Percentiles rank a stretch among this genome's conserved stretches.
These are phyloP conservation scores for Arizona elegans DNA, from an alignment of 2,113 vertebrate species.

Conservation along the genomic window DNA sequence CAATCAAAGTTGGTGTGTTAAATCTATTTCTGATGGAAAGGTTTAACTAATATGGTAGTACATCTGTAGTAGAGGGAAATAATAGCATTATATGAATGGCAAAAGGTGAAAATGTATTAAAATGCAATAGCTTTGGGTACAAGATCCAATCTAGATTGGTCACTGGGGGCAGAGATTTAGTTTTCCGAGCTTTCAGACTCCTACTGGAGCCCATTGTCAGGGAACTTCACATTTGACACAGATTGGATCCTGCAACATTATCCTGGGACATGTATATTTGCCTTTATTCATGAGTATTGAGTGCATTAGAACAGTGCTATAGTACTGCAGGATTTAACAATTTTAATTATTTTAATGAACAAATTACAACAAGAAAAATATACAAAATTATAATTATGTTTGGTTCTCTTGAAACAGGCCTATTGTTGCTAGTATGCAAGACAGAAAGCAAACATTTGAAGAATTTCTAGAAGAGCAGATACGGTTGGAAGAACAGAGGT, in stretches of 20 bases:
- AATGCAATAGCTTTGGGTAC: neutral
- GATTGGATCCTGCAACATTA: neutral
- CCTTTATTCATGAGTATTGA: neutral
- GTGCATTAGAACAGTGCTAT: constrained; percentile 3
- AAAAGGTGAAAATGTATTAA: neutral
- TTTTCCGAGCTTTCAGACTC: neutral
- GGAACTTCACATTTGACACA: neutral
- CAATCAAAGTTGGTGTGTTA: neutral
- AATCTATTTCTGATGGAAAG: neutral
- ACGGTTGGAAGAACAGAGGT: constrained; percentile 80
- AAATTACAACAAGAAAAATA: neutral
- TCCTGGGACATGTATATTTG: neutral
- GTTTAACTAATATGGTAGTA: neutral
- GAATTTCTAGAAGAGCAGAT: constrained; percentile 91
- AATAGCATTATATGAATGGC: neutral
- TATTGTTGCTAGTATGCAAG: constrained; percentile 75
- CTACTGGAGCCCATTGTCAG: neutral
- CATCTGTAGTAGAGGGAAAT: neutral
- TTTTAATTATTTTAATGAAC: neutral
- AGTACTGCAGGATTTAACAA: constrained; percentile 17
- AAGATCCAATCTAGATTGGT: neutral
- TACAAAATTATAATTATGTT: neutral
- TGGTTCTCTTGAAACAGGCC: constrained; percentile 70
- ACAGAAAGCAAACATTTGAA: constrained; percentile 86
- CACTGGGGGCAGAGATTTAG: neutral